Base-by-base conservation (phyloP, 2,113 vertebrate species). In the Syngnathus scovelli region DNA sequence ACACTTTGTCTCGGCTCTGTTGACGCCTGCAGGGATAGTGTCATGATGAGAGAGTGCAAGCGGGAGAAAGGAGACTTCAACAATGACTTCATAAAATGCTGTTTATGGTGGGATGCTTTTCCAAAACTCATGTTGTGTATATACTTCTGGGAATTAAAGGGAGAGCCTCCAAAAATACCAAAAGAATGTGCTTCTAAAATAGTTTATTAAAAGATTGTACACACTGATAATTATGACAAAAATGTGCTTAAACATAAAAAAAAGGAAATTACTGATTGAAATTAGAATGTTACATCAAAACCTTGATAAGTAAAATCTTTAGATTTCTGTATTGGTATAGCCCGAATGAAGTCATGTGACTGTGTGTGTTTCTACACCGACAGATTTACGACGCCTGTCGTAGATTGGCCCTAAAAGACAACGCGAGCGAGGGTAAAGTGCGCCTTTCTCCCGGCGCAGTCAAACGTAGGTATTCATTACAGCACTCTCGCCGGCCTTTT, bases 1-100 rank as follows among this genome's bases (percentile, higher is more conserved):
- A 66, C 37, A 46, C 74, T 80, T 71, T 75, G 79, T 81, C 77
- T 82, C 69, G 7, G 77, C 78, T 75, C 72, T 85, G 81, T 81
- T 84, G 78, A 86, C 67, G 83, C 83, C 85, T 83, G 54, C 55
- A 75, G 79, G 83, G 77, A 52, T 61, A 7, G 74, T 83, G 83
- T 84, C 77, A 79, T 75, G 54, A 72, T 76, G 71, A 82, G 66
- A 75, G 70, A 73, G 83, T 71, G 78, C 79, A 70, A 76, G 77
- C 41, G 41, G 41, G 11, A 13, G 41, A 6, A 43, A 69, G 64
- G 72, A 65, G 70, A 75, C 61, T 61, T 36, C 15, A 27, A 16
- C 52, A 71, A 65, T 10, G 65, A 78, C 67, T 77, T 70, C 71
- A 70, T 69, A 51, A 63, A 69, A 70, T 7, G n/a, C 18, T 6